A percentile compares a stretch with the other conserved stretches of the same genome.
Conservation (phyloP, 2,113 vertebrate species). For the Fulmarus glacialis region DNA sequence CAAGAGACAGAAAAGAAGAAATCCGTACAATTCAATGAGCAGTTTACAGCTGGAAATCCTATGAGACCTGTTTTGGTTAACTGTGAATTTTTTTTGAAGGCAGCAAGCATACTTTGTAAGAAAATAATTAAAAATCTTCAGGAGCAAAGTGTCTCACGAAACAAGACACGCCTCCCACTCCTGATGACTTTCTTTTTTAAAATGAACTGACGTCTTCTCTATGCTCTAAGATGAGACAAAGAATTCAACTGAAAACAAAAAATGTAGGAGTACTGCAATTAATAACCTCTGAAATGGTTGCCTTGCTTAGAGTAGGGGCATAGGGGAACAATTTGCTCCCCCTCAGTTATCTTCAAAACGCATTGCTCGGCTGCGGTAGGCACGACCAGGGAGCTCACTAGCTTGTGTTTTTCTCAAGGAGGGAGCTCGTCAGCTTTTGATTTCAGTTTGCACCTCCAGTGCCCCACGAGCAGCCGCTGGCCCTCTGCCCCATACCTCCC, state of each 20-base stretch:
- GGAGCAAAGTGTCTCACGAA: constrained; percentile 6
- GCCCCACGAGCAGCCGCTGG: background rate
- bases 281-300: background rate
- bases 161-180: background rate
- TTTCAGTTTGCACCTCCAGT: background rate
- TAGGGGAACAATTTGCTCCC: background rate
- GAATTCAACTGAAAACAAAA: background rate
- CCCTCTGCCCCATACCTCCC: background rate
- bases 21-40: background rate
- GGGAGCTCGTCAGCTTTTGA: constrained; percentile 6
- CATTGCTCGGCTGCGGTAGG: background rate
- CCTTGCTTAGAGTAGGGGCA: background rate
- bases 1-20: background rate
- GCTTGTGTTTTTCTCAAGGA: background rate
- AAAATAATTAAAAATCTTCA: background rate
- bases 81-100: background rate
- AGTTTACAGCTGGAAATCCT: background rate
- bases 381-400: background rate
- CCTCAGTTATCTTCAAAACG: background rate
- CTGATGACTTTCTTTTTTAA: constrained; percentile 39
- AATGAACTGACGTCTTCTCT: background rate
- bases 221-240: background rate
- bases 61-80: background rate
- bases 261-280: background rate
- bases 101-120: background rate